phyloP scores from a whole-genome alignment of 2,113 vertebrate species.

The Callopanchax toddi region DNA sequence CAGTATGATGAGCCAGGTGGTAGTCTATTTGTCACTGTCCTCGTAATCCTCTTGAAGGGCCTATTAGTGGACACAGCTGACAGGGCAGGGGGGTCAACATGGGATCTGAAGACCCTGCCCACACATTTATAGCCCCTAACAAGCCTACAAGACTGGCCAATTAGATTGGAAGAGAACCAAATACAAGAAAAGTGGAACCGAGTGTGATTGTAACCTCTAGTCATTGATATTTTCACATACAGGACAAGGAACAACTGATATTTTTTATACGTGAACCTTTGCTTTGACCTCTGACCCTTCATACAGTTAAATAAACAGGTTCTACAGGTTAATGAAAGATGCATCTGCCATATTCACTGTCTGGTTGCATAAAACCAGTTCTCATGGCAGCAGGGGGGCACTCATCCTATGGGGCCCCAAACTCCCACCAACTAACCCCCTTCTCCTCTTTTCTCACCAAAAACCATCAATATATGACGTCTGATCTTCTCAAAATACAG shows the following conservation, averaged over 20 bases:
- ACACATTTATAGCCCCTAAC: conserved; percentile 7
- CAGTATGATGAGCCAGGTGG: conserved; percentile 54
- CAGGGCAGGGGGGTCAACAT: conserved; percentile 47
- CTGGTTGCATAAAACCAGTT: too few relatives aligned
- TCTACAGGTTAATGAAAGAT: conserved; percentile 51
- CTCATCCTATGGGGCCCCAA: conserved; percentile 26
- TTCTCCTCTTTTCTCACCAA: background rate
- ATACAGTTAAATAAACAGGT: conserved; percentile 45
- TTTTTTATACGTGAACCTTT: too few relatives aligned
- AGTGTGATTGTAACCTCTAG: too few relatives aligned
- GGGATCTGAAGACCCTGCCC: conserved; percentile 57
- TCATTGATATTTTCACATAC: too few relatives aligned
- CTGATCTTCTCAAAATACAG: conserved; percentile 52
- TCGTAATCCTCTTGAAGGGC: conserved; percentile 65
- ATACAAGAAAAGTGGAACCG: conserved; percentile 10
- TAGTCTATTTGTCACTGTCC: conserved; percentile 38
- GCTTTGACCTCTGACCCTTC: conserved; percentile 37
- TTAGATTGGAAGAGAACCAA: background rate
- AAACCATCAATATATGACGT: conserved; percentile 25
- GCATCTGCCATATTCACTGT: background rate
- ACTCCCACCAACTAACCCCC: conserved; percentile 4
- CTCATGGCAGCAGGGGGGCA: too few relatives aligned
- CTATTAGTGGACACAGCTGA: conserved; percentile 40
- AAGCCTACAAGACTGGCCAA: background rate
- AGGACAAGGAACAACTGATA: too few relatives aligned